Evolutionary conservation across 2,888 invertebrate species (phyloP), one percentile per base, ranked within the genome.

Genomic region (Metopia argyrocephala): DNA sequence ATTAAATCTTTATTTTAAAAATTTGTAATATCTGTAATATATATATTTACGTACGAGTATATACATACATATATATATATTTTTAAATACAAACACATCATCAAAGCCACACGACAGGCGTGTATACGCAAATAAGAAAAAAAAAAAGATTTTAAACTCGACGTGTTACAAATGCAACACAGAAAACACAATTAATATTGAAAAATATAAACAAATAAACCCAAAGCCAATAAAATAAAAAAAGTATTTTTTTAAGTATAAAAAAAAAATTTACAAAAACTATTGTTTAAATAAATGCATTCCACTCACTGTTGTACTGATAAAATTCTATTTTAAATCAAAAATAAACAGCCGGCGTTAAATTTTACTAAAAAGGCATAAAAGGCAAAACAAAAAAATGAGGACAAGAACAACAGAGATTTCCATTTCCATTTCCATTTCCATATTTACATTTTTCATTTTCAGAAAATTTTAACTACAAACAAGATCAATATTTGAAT

Each of bases 91-190:
- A 74, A 66, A 74, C n/a, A n/a, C n/a, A n/a, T n/a, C n/a, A n/a
- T n/a, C 52, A 75, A 61, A 66, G 75, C 68, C 75, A 66, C 68
- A 69, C 76, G 69, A 54, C 68, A 12, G n/a, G 4, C 50, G 9
- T 23, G n/a, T 48, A 28, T 12, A 23, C 28, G 21, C 23, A 56
- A 59, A 56, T 21, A 54, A 27, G 25, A 48, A 28, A 20, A n/a
- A n/a, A n/a, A n/a, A n/a, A n/a, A 38, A 52, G 5, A 38, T 59
- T 69, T 23, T 57, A 64, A 50, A 73, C 64, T 57, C 68, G 68
- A 78, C 56, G 69, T 50, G 28, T 69, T 57, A 68, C 78, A 25
- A 54, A 68, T 50, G 28, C 28, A 46, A 48, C 6, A 45, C 28
- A 28, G 57, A n/a, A n/a, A n/a, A n/a, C n/a, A n/a, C n/a, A n/a